phyloP scores from a whole-genome alignment of 2,113 vertebrate species.

The Periophthalmus modestus region DNA sequence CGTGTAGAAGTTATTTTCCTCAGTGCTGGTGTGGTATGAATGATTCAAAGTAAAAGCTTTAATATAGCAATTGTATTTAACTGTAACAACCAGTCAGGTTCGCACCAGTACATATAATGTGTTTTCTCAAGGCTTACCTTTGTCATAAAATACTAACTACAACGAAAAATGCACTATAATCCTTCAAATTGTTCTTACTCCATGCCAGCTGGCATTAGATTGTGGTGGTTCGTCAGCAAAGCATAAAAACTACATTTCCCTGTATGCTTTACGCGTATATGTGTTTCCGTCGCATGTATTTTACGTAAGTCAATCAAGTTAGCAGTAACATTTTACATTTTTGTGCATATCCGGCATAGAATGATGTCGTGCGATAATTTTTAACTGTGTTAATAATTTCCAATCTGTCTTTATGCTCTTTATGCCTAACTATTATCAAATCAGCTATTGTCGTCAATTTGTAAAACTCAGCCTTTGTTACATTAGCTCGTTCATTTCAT shows the following conservation, averaged over 20 bases:
- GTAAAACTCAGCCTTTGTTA: background rate
- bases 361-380: background rate
- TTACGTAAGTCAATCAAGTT: conserved; percentile 18
- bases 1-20: background rate
- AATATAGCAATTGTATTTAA: background rate
- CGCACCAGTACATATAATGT: background rate
- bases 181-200: background rate
- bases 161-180: background rate
- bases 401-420: background rate
- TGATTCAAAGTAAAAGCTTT: background rate
- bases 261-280: background rate
- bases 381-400: background rate
- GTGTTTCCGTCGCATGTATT: conserved; percentile 57
- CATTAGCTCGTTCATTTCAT: background rate
- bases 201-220: conserved; percentile 17
- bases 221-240: conserved; percentile 44
- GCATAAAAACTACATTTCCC: conserved; percentile 9
- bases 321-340: background rate
- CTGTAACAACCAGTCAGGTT: background rate
- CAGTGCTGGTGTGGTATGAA: background rate
- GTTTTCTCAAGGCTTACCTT: background rate
- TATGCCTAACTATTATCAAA: background rate
- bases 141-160: background rate
- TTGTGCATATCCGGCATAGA: background rate
- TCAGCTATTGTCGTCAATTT: background rate